Conservation (phyloP, 2,797 vertebrate species). For the Myotis vivesi region DNA sequence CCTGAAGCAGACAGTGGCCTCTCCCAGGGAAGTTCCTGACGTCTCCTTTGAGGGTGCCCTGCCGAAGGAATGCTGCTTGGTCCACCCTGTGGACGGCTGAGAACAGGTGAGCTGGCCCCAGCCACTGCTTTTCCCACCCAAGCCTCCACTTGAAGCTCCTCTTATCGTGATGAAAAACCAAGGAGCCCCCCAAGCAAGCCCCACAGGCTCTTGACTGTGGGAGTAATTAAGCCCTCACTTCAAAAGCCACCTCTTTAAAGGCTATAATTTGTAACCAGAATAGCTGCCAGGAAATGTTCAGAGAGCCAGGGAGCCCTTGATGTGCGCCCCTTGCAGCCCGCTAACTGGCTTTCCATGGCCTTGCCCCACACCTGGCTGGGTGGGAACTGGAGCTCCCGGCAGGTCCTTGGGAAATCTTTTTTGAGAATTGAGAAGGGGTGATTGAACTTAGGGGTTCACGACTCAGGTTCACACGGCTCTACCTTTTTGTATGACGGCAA, state of each 20-base stretch:
- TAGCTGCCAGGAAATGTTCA: constrained; percentile 51
- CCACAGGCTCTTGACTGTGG: neutral
- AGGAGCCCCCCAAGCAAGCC: constrained; percentile 37
- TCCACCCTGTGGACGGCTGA: no score
- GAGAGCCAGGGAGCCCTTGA: constrained; percentile 48
- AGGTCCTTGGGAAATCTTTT: neutral
- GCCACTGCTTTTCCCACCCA: neutral
- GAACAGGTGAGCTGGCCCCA: neutral
- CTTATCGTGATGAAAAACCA: neutral
- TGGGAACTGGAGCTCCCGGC: neutral
- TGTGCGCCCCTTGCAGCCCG: neutral
- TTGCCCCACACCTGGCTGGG: neutral
- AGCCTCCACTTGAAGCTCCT: neutral
- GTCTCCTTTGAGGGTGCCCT: neutral
- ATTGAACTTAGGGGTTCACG: neutral
- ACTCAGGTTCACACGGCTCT: neutral
- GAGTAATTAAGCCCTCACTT: constrained; percentile 66
- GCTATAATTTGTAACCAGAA: constrained; percentile 73
- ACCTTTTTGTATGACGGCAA: neutral
- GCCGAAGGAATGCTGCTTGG: neutral
- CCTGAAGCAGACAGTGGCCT: neutral
- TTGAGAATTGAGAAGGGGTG: neutral
- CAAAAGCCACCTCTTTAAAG: constrained; percentile 61
- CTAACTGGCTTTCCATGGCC: neutral
- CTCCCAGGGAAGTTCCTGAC: neutral